phyloP scores from a whole-genome alignment of 2,113 vertebrate genomes.

The Heterochromis multidens region DNA sequence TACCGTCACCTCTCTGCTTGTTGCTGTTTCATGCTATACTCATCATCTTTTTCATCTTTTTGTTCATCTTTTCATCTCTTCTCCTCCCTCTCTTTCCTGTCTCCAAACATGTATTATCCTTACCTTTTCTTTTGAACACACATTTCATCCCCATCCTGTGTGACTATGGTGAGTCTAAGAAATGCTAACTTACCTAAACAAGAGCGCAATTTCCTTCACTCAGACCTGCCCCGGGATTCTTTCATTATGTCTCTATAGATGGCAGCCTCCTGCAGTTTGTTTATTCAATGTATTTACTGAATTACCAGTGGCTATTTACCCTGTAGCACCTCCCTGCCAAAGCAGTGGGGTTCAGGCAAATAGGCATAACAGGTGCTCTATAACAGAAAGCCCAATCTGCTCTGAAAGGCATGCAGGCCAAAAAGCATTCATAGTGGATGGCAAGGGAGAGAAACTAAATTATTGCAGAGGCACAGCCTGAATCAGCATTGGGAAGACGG shows the following conservation, averaged over 20 bases:
- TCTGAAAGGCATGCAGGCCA: constrained; percentile 13
- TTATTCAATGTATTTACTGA: constrained; percentile 64
- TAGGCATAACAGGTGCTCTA: constrained; percentile 43
- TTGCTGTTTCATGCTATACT: background rate
- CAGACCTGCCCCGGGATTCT: background rate
- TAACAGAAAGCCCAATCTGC: constrained; percentile 45
- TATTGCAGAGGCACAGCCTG: background rate
- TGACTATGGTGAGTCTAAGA: background rate
- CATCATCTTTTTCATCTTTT: no score
- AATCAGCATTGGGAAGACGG: background rate
- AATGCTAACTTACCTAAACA: constrained; percentile 10
- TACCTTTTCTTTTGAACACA: background rate
- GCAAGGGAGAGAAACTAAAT: background rate
- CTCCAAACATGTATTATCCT: background rate
- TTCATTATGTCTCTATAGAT: constrained; percentile 30
- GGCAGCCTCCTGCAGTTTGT: constrained; percentile 45
- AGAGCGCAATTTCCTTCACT: constrained; percentile 16
- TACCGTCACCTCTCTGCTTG: background rate
- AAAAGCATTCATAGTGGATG: constrained; percentile 14
- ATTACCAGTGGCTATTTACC: constrained; percentile 56
- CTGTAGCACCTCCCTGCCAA: constrained; percentile 39
- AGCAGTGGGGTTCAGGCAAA: constrained; percentile 39
- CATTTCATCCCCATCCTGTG: background rate
- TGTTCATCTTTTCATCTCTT: background rate
- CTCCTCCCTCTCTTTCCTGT: background rate